Evolutionary conservation across 2,797 vertebrate genomes (phyloP), one percentile per base, ranked within the genome.

Genomic region (Amblyraja radiata): DNA sequence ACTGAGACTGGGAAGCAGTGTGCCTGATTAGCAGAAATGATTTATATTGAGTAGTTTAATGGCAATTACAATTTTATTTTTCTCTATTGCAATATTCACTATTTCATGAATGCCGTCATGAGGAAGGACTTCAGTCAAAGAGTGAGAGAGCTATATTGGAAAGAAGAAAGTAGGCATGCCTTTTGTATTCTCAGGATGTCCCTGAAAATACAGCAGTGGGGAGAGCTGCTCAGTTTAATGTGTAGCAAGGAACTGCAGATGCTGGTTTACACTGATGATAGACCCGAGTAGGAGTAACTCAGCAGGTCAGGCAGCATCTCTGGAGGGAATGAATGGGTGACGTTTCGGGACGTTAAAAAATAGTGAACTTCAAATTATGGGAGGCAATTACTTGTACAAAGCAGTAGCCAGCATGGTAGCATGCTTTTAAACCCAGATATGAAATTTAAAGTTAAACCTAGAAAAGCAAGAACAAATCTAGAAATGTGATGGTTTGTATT

Each of bases 11-110:
- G 83, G 84, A 88, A 68, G n/a, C 61, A 32, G 61, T 68, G n/a
- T 36, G n/a, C n/a, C 32, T 88, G 84, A 88, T 88, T 68, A 32
- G 14, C 16, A 65, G 68, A 94, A 94, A 95, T 94, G 92, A 94
- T 94, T 88, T 86, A 94, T 93, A 71, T 94, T 94, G 95, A 95
- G 94, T 93, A 94, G 86, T 93, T 93, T 91, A 93, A 91, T n/a
- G 63, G 93, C 93, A 94, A 77, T 88, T 92, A 80, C 1, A 93
- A 93, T 93, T 93, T 5, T 95, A 94, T 93, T 95, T 95, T 94
- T 94, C 94, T 94, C 94, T 94, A 93, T 93, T 90, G 39, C 93
- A 93, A 93, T 94, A 94, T 94, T 81, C 93, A 94, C 93, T 94
- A 18, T n/a, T 84, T 95, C 8, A 3, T n/a, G 74, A 76, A 76